These are phyloP conservation scores for Eupelmus urozonus DNA, from an alignment of 2,888 invertebrate species.

Conservation along the genomic window DNA sequence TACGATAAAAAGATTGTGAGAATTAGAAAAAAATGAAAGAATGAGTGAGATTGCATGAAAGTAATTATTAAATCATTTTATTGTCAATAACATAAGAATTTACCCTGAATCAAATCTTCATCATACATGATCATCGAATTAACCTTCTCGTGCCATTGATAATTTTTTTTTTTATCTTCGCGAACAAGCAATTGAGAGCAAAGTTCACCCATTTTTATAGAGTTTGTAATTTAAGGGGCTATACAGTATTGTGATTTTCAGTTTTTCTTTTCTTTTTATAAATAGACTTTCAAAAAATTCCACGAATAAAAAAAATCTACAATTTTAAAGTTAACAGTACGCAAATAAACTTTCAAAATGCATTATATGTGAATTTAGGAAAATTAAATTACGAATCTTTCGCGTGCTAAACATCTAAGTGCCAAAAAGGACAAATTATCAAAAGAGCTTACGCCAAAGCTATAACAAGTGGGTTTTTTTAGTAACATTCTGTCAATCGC, in stretches of 20 bases:
- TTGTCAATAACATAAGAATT: conserved; percentile 55
- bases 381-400: conserved; percentile 25
- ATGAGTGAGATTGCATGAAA: conserved; percentile 43
- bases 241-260: conserved; percentile 49
- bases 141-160: conserved; percentile 68
- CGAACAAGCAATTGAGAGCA: conserved; percentile 31
- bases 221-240: conserved; percentile 50
- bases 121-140: conserved; percentile 65
- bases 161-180: conserved; percentile 63
- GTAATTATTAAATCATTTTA: conserved; percentile 45
- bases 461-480: conserved; percentile 22
- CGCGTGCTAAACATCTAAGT: conserved; percentile 29
- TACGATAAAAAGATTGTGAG: conserved; percentile 26
- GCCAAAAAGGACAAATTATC: conserved; percentile 39
- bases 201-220: conserved; percentile 47
- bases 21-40: conserved; percentile 10
- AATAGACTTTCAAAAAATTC: conserved; percentile 24
- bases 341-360: conserved; percentile 8
- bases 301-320: conserved; percentile 4
- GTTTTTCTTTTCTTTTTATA: conserved; percentile 16
- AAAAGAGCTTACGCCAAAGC: conserved; percentile 13
- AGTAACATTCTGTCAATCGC: conserved; percentile 14
- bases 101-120: conserved; percentile 68
- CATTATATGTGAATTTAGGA: background rate
- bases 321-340: background rate